Percentiles rank a stretch among this genome's conserved stretches.
phyloP scores from a whole-genome alignment of 2,797 vertebrate species.

The Podarcis lilfordi region DNA sequence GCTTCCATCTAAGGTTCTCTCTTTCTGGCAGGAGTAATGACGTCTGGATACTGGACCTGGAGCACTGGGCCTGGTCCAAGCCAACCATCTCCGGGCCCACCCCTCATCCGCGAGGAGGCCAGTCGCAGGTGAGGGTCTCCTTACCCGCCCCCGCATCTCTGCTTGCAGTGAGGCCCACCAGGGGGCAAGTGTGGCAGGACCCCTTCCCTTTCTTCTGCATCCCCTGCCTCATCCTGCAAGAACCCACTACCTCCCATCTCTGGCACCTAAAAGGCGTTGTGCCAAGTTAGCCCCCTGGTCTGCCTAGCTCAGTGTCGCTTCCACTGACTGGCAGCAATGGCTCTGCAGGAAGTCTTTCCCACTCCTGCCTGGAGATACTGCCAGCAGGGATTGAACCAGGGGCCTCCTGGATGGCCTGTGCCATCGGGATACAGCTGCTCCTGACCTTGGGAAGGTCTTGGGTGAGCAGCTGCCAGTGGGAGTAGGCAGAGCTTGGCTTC shows the following conservation, averaged over 20 bases:
- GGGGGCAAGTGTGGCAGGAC: neutral
- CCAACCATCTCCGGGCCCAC: constrained; percentile 86
- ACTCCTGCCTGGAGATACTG: too few species aligned
- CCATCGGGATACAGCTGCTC: too few species aligned
- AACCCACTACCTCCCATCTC: neutral
- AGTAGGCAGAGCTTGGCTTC: too few species aligned
- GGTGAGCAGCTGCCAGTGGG: neutral
- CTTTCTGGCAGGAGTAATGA: constrained; percentile 91
- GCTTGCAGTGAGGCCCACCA: too few species aligned
- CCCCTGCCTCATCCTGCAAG: neutral
- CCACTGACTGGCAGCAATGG: too few species aligned
- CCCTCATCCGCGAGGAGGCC: constrained; percentile 94
- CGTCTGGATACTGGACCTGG: constrained; percentile 96
- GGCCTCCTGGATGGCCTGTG: too few species aligned
- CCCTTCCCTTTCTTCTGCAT: too few species aligned
- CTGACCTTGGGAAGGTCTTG: too few species aligned
- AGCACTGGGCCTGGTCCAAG: constrained; percentile 98
- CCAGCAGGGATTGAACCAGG: too few species aligned
- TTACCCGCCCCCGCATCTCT: too few species aligned
- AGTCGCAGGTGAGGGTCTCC: constrained; percentile 88
- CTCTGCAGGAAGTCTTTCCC: neutral
- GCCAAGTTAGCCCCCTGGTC: neutral
- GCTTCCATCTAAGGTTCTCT: neutral
- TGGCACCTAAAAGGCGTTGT: neutral
- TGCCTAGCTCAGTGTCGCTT: too few species aligned